phyloP scores from a whole-genome alignment of 2,888 invertebrate genomes.

The Metellina segmentata region DNA sequence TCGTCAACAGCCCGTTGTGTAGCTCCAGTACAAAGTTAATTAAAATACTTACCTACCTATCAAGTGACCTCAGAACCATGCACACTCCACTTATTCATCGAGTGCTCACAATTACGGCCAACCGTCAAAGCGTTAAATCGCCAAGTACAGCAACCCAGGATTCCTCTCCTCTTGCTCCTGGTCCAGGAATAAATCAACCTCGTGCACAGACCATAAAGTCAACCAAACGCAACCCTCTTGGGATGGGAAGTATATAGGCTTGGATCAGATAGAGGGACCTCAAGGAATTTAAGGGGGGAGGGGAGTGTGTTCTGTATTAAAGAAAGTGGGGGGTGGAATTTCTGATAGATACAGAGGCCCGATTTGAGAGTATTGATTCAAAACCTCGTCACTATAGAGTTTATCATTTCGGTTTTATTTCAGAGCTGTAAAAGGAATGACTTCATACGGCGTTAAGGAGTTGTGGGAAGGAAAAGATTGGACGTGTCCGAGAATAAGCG shows the following conservation, averaged over 20 bases:
- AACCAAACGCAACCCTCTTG: slow-evolving; percentile 71
- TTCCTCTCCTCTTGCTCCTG: slow-evolving; percentile 70
- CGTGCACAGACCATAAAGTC: slow-evolving; percentile 77
- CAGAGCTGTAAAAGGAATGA: slow-evolving; percentile 9
- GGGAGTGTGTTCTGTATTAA: slow-evolving; percentile 67
- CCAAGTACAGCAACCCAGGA: slow-evolving; percentile 42
- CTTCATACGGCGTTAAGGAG: not conserved
- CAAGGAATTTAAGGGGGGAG: slow-evolving; percentile 49
- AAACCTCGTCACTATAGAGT: slow-evolving; percentile 52
- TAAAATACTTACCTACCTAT: too few species aligned
- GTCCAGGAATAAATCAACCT: slow-evolving; percentile 76
- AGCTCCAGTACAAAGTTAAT: too few species aligned
- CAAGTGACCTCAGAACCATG: too few species aligned
- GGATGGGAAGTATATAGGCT: slow-evolving; percentile 69
- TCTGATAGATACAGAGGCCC: slow-evolving; percentile 59
- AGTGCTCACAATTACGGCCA: not conserved
- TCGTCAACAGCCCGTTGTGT: too few species aligned
- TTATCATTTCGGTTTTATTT: slow-evolving; percentile 39
- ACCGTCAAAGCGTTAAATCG: slow-evolving; percentile 11
- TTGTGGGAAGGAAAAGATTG: not conserved
- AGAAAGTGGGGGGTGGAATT: slow-evolving; percentile 47
- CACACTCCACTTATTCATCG: too few species aligned
- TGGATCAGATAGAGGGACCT: slow-evolving; percentile 73
- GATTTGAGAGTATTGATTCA: slow-evolving; percentile 66
- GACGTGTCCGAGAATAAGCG: not conserved